phyloP scores from a whole-genome alignment of 2,113 vertebrate species.

The Hippocampus abdominalis region DNA sequence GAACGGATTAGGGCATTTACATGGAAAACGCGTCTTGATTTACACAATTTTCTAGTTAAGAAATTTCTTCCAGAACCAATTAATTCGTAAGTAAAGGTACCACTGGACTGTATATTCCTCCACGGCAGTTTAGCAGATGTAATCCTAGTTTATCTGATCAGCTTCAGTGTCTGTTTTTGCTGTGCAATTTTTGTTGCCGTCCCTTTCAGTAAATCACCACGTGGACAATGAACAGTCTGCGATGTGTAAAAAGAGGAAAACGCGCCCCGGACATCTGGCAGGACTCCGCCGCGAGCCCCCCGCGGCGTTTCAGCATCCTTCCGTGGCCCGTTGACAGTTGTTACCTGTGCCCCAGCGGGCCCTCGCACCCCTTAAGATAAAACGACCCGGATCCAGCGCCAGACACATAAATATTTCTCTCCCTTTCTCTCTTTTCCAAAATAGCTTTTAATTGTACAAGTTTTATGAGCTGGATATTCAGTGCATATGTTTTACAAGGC shows the following conservation, averaged over 20 bases:
- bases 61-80: no score
- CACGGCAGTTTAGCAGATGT: no score
- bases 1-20: no score
- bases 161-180: no score
- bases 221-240: not conserved
- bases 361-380: constrained; percentile 73
- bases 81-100: no score
- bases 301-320: constrained; percentile 1
- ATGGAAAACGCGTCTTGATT: no score
- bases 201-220: not conserved
- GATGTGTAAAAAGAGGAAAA: constrained; percentile 22
- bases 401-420: constrained; percentile 90
- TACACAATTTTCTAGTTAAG: no score
- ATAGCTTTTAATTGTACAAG: constrained; percentile 97
- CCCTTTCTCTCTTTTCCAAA: constrained; percentile 90
- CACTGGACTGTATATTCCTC: no score
- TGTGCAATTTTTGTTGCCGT: no score
- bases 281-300: constrained; percentile 11
- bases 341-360: constrained; percentile 67
- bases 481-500: constrained; percentile 98
- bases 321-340: constrained; percentile 70
- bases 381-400: constrained; percentile 84
- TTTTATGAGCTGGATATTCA: constrained; percentile 96
- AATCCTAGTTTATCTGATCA: no score
- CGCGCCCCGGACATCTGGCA: constrained; percentile 50